Percentiles rank a stretch among this genome's conserved stretches.
phyloP scores from a whole-genome alignment of 2,113 vertebrate genomes.

The Xenotilapia longispinis region DNA sequence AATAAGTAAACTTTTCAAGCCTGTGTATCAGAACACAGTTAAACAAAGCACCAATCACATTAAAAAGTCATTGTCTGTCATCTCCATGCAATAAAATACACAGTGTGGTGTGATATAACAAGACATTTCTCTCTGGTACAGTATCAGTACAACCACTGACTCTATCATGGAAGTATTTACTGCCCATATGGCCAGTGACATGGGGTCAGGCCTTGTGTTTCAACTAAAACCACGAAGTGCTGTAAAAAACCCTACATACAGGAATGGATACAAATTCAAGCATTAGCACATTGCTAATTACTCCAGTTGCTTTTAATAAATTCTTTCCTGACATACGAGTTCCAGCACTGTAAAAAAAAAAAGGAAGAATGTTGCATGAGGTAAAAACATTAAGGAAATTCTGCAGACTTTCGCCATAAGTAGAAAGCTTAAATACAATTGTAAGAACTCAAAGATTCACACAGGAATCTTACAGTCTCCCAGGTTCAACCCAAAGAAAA shows the following conservation, averaged over 20 bases:
- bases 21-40: background rate
- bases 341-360: slow-evolving; percentile 25
- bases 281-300: slow-evolving; percentile 67
- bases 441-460: background rate
- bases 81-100: slow-evolving; percentile 1
- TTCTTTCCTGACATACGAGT: slow-evolving; percentile 56
- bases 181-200: slow-evolving; percentile 70
- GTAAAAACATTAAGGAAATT: slow-evolving; percentile 31
- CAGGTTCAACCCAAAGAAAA: background rate
- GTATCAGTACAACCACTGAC: slow-evolving; percentile 45
- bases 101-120: background rate
- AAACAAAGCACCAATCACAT: background rate
- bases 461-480: background rate
- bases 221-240: slow-evolving; percentile 58
- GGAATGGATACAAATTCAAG: slow-evolving; percentile 63
- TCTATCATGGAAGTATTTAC: slow-evolving; percentile 68
- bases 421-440: background rate
- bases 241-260: slow-evolving; percentile 55
- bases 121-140: slow-evolving; percentile 2
- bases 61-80: background rate
- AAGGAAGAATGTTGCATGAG: slow-evolving; percentile 21
- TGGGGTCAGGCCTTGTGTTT: slow-evolving; percentile 63
- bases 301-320: slow-evolving; percentile 55
- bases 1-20: background rate
- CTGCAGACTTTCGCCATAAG: background rate